These are phyloP conservation scores for Ploceus nigricollis DNA, from an alignment of 2,113 vertebrate genomes.

Conservation along the genomic window DNA sequence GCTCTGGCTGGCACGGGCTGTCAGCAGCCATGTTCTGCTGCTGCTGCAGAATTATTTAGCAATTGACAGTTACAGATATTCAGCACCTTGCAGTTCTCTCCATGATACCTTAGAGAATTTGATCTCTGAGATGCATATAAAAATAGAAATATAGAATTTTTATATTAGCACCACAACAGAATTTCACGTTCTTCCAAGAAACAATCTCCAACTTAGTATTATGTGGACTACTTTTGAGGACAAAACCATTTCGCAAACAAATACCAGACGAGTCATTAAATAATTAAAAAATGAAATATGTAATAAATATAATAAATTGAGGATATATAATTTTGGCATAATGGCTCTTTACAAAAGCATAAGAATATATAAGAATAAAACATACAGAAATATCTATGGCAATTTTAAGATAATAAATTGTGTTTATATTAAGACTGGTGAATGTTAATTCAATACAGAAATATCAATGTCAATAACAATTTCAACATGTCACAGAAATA, in stretches of 20 bases:
- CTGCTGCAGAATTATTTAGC: background rate
- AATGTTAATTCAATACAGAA: background rate
- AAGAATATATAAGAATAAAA: background rate
- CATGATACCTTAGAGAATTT: background rate
- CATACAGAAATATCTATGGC: background rate
- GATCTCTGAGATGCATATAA: background rate
- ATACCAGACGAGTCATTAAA: background rate
- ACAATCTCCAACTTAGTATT: background rate
- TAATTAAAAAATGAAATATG: background rate
- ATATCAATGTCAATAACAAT: background rate
- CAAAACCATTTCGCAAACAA: background rate
- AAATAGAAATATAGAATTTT: background rate
- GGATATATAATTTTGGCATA: background rate
- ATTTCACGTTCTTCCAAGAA: background rate
- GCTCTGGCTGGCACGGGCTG: background rate
- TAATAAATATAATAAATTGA: background rate
- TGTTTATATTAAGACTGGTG: background rate
- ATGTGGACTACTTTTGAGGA: background rate
- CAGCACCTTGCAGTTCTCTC: background rate
- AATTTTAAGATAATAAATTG: background rate
- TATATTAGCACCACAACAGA: background rate
- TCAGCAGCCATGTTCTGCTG: background rate
- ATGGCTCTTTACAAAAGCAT: background rate
- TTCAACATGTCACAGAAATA: background rate
- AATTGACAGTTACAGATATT: background rate